These are phyloP conservation scores for Barnardius zonarius DNA, from an alignment of 2,113 vertebrate species.

Conservation along the genomic window DNA sequence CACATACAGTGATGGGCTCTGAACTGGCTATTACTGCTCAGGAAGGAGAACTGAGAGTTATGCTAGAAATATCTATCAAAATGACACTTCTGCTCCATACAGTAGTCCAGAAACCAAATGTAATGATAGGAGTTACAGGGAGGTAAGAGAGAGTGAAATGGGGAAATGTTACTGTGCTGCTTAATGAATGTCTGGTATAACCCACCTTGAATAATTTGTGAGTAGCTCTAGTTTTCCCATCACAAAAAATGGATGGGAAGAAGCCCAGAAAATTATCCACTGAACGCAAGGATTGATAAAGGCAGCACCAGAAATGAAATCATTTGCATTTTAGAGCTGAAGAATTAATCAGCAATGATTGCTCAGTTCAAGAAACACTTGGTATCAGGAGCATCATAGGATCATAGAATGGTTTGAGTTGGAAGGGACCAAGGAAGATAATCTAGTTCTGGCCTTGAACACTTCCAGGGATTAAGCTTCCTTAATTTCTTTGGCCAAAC, in stretches of 20 bases:
- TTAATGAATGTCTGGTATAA: background rate
- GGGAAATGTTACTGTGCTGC: background rate
- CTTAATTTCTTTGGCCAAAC: background rate
- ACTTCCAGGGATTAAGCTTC: background rate
- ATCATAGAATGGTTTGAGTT: background rate
- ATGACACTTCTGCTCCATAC: background rate
- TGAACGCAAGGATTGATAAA: background rate
- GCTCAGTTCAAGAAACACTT: background rate
- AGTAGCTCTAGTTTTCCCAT: background rate
- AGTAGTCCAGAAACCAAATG: background rate
- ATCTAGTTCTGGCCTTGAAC: background rate
- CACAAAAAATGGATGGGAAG: background rate
- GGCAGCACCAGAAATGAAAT: background rate
- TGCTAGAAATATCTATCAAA: conserved; percentile 32
- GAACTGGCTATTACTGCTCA: conserved; percentile 9
- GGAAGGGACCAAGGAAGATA: background rate
- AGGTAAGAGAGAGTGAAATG: background rate
- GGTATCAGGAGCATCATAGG: background rate
- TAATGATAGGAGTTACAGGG: background rate
- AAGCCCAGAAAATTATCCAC: background rate
- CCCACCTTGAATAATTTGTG: background rate
- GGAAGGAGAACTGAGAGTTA: conserved; percentile 3
- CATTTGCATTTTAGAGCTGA: background rate
- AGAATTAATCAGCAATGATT: background rate
- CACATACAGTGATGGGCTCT: background rate